Percentiles rank a stretch among this genome's conserved stretches.
Conservation (phyloP, 1,140 invertebrate species). For the Fopius arisanus region DNA sequence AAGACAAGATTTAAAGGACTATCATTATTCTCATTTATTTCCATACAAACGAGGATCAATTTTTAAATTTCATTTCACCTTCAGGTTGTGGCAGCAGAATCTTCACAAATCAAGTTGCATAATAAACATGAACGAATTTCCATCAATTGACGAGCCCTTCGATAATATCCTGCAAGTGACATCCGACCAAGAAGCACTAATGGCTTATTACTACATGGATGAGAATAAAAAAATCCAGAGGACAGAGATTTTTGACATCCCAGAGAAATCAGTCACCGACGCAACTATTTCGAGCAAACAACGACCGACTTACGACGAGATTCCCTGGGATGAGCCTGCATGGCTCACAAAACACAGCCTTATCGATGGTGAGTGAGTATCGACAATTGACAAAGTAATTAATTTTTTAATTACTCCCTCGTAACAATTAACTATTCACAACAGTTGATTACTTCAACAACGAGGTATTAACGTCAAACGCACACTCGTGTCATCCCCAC, state of each 20-base stretch:
- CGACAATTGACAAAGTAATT: background rate
- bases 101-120: slow-evolving; percentile 60
- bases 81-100: slow-evolving; percentile 44
- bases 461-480: background rate
- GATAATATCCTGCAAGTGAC: slow-evolving; percentile 85
- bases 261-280: slow-evolving; percentile 68
- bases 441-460: background rate
- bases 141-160: slow-evolving; percentile 77
- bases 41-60: too few species aligned
- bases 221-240: slow-evolving; percentile 86
- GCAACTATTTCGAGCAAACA: background rate
- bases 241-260: slow-evolving; percentile 87
- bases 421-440: too few species aligned
- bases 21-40: too few species aligned
- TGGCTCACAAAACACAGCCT: slow-evolving; percentile 56
- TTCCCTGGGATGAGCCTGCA: slow-evolving; percentile 59
- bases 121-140: slow-evolving; percentile 61
- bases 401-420: too few species aligned
- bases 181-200: slow-evolving; percentile 83
- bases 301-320: slow-evolving; percentile 61
- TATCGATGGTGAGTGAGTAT: slow-evolving; percentile 45
- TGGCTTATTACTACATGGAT: slow-evolving; percentile 90
- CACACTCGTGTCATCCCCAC: background rate
- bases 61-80: background rate
- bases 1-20: background rate